Evolutionary conservation across 2,888 invertebrate species (phyloP), one percentile per base, ranked within the genome.

Genomic region (Xylota sylvarum): DNA sequence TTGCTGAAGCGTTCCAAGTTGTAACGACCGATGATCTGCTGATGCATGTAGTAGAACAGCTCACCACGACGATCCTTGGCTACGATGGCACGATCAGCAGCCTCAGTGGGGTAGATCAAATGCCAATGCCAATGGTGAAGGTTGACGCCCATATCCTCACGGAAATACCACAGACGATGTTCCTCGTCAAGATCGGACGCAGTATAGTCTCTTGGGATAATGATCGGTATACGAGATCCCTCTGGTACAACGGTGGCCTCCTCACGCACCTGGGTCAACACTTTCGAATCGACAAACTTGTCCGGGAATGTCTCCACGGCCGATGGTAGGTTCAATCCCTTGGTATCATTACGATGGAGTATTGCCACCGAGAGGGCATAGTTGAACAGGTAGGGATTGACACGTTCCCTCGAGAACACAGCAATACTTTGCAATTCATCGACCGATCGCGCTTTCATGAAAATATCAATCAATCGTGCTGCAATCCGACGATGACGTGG

Each of bases 1-100:
- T 97, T 96, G 91, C 95, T 96, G 85, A 97, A 92, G 2, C 97
- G 94, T 90, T 97, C 97, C 84, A 94, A 91, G 90, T 96, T 96
- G 92, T 96, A 97, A 88, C 96, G 96, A 0, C 92, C 92, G 9
- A 92, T 88, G 32, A 92, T 82, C 89, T 91, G 96, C 90, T 96
- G 94, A 89, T 96, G 96, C 96, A 96, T 96, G 90, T 96, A 96
- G 90, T 95, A 96, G 93, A 96, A 96, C n/a, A 97, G 94, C 90
- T 96, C 96, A 0, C 96, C 96, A 1, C 96, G 94, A 6, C 96
- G 93, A 92, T 96, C 96, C 91, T 96, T 96, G 76, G 83, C 88
- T 0, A 92, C 92, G 84, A 95, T 94, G 83, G 90, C 89, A 12
- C 93, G 92, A 88, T 94, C 93, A 0, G 94, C 92, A 0, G 95